These are phyloP conservation scores for Brienomyrus longianalis DNA, from an alignment of 2,113 vertebrate species.

Conservation along the genomic window DNA sequence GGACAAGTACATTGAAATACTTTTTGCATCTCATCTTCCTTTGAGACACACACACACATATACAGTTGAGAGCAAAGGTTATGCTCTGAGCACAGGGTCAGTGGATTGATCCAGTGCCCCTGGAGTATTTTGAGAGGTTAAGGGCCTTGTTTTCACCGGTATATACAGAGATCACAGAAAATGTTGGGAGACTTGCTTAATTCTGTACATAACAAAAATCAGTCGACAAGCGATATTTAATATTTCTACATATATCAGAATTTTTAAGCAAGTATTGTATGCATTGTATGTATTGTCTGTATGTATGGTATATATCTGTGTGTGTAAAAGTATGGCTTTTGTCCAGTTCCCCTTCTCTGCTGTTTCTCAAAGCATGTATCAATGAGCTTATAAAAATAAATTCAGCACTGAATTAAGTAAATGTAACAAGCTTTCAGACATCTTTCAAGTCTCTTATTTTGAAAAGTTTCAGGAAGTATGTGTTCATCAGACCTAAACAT, in stretches of 20 bases:
- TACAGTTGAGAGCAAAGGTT: neutral
- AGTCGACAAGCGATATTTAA: neutral
- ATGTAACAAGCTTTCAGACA: neutral
- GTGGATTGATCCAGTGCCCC: neutral
- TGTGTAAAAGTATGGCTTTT: neutral
- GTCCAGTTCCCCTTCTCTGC: neutral
- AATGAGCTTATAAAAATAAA: neutral
- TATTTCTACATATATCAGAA: neutral
- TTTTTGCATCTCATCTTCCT: neutral
- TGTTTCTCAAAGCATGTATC: neutral
- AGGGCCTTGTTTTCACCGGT: neutral
- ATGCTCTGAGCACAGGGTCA: neutral
- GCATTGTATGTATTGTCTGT: neutral
- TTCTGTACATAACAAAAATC: neutral
- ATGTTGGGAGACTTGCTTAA: neutral
- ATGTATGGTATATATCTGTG: neutral
- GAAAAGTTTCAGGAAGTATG: neutral
- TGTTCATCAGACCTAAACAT: neutral
- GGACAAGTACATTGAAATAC: neutral
- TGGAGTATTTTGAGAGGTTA: neutral
- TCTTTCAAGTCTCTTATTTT: neutral
- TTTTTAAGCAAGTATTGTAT: neutral
- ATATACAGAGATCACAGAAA: neutral
- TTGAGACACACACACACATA: neutral
- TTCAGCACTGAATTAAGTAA: neutral